Evolutionary conservation across 1,140 invertebrate genomes (phyloP), one percentile per base, ranked within the genome.

Genomic region (Sitobion miscanthi): DNA sequence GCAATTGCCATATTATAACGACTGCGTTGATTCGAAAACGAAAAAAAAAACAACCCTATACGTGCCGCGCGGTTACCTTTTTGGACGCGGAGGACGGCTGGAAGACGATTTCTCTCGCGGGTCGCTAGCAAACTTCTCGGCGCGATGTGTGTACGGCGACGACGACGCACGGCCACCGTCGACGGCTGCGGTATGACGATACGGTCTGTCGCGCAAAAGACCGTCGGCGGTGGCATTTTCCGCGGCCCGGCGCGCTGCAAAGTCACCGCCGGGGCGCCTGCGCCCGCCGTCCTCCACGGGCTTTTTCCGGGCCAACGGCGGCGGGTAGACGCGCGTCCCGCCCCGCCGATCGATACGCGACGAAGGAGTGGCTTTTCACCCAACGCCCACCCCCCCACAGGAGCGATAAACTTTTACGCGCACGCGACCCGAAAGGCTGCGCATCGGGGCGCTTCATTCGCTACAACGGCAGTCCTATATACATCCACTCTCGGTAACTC

Each of bases 351-450:
- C 86, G 86, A 88, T 88, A 88, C 47, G 47, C 86, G 7, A 20
- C 86, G 86, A 25, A n/a, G 85, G 86, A 49, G 86, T 88, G 86
- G 47, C 47, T 52, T 86, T 86, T 52, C 86, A 52, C n/a, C 47
- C 35, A 42, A 21, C 85, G 42, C 42, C 42, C 85, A 25, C 83
- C 82, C 30, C 11, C 25, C 5, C 4, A 11, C 86, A 47, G 4
- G 47, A 21, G 8, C 86, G 47, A 88, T n/a, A 21, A 88, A 52
- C 30, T 88, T 38, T 42, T 83, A 42, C 42, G 35, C n/a, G 49
- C 42, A 45, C 90, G 38, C 62, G 54, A 47, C 38, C 30, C 62
- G 62, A 77, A 42, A 23, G 38, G 62, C 42, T 77, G 62, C 90
- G 38, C 57, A n/a, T 77, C 62, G 17, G 4, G 4, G 62, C 30